Percentiles rank a stretch among this genome's conserved stretches.
phyloP scores from a whole-genome alignment of 2,888 invertebrate genomes.

The Himalopsyche japonica region DNA sequence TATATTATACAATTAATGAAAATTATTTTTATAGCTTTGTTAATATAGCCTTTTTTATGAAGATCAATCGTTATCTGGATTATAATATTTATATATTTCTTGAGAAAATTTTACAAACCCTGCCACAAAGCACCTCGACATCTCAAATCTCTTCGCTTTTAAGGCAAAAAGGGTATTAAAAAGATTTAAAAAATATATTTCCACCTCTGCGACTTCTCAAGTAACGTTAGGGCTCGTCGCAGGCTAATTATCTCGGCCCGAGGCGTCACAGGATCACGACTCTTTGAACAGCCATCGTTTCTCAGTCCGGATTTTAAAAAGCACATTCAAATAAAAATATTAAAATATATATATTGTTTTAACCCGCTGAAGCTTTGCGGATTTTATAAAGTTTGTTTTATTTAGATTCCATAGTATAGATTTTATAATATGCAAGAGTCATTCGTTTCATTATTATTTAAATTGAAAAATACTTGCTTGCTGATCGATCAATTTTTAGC shows the following conservation, averaged over 20 bases:
- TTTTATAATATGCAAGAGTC: too few relatives aligned
- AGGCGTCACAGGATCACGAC: not conserved
- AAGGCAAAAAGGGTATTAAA: constrained; percentile 21
- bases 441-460: too few relatives aligned
- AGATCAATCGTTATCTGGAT: not conserved
- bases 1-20: too few relatives aligned
- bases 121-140: not conserved
- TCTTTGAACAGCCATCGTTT: constrained; percentile 40
- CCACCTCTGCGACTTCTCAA: constrained; percentile 20
- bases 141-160: not conserved
- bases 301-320: constrained; percentile 41
- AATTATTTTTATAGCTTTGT: too few relatives aligned
- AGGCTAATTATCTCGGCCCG: constrained; percentile 23
- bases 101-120: constrained; percentile 4
- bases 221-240: constrained; percentile 21
- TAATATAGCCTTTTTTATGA: not conserved
- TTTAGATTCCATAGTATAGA: too few relatives aligned
- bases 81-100: not conserved
- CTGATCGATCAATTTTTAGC: too few relatives aligned
- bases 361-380: not conserved
- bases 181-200: constrained; percentile 32
- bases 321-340: constrained; percentile 18
- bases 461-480: too few relatives aligned
- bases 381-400: too few relatives aligned
- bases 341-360: not conserved